Conservation (phyloP, 2,888 invertebrate genomes). For the Hydriomena furcata region DNA sequence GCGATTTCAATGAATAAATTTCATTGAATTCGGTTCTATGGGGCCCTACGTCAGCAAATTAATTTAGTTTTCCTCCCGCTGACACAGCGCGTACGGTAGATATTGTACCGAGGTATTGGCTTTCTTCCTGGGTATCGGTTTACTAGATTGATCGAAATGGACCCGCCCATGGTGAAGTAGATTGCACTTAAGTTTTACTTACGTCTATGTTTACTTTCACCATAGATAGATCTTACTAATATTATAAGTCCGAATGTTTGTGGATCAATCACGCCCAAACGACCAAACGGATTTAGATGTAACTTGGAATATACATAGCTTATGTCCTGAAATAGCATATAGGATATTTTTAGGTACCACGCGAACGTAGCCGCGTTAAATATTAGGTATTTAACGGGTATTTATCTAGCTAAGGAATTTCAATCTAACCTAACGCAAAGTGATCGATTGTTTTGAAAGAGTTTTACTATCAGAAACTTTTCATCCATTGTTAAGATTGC, state of each 20-base stretch:
- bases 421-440: too few relatives aligned
- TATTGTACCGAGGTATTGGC: slow-evolving; percentile 4
- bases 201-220: neutral
- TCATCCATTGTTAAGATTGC: slow-evolving; percentile 28
- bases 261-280: too few relatives aligned
- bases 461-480: slow-evolving; percentile 21
- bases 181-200: slow-evolving; percentile 7
- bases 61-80: slow-evolving; percentile 15
- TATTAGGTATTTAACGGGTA: too few relatives aligned
- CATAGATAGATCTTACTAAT: neutral
- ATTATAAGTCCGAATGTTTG: too few relatives aligned
- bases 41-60: slow-evolving; percentile 3
- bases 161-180: slow-evolving; percentile 9
- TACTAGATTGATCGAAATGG: slow-evolving; percentile 15
- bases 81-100: slow-evolving; percentile 9
- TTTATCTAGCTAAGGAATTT: too few relatives aligned
- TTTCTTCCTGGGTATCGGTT: slow-evolving; percentile 21
- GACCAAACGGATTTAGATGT: too few relatives aligned
- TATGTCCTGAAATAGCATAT: too few relatives aligned
- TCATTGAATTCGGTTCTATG: neutral
- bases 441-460: slow-evolving; percentile 19
- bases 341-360: too few relatives aligned
- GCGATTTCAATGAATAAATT: neutral
- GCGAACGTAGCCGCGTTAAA: too few relatives aligned
- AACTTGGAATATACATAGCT: too few relatives aligned